These are phyloP conservation scores for Volucella inanis DNA, from an alignment of 2,888 invertebrate genomes.

Conservation along the genomic window DNA sequence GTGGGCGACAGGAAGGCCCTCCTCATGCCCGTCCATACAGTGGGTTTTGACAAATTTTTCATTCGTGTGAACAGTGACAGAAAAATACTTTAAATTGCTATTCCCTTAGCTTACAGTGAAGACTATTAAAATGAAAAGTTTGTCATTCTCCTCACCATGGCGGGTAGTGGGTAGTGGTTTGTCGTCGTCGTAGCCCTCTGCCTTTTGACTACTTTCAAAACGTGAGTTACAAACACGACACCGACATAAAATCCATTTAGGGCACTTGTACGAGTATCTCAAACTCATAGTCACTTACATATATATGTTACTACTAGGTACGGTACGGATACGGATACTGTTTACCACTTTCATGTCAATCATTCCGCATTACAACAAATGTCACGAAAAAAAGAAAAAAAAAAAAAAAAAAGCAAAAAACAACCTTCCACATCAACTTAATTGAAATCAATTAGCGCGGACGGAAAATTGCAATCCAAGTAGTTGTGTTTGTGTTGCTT, in stretches of 20 bases:
- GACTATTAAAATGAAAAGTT: constrained; percentile 17
- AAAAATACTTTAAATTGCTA: constrained; percentile 15
- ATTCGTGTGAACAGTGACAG: constrained; percentile 27
- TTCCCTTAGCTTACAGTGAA: constrained; percentile 1
- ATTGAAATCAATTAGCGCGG: constrained; percentile 73
- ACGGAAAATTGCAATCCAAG: constrained; percentile 62
- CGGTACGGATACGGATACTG: constrained; percentile 9
- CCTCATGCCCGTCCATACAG: no score
- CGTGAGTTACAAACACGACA: background rate
- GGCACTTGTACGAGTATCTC: background rate
- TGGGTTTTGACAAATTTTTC: constrained; percentile 14
- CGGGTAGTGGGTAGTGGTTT: constrained; percentile 12
- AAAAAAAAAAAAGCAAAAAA: no score
- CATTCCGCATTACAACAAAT: constrained; percentile 61
- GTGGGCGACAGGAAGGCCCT: no score
- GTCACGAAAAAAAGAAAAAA: constrained; percentile 48
- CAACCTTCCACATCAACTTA: constrained; percentile 65
- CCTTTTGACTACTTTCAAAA: no score
- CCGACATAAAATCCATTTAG: constrained; percentile 24
- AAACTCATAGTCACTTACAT: no score
- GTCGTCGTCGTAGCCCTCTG: background rate
- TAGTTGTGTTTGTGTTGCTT: constrained; percentile 22
- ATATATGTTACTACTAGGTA: background rate
- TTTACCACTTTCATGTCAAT: constrained; percentile 66
- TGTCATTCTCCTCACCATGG: background rate